Evolutionary conservation across 2,113 vertebrate genomes (phyloP), one percentile per base, ranked within the genome.

Genomic region (Taurulus bubalis): DNA sequence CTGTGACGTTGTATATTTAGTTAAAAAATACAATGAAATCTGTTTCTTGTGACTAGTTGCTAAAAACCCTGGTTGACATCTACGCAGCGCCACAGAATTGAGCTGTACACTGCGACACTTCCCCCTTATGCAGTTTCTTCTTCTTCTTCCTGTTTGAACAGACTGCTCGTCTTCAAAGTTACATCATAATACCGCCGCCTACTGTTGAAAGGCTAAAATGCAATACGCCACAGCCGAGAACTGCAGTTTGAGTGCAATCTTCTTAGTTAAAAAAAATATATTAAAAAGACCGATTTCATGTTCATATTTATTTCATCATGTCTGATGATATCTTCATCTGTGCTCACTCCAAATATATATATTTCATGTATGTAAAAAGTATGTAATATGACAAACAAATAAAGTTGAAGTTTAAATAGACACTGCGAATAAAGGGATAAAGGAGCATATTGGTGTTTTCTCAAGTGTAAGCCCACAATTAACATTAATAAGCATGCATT

Each of bases 81-180:
- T 62, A 47, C 84, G 83, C 84, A 87, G 75, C 80, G 32, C 49
- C 58, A 45, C 59, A 71, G 81, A 14, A 68, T 22, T 53, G 75
- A 74, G 34, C 26, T 5, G 26, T 71, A 79, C 87, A 90, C 93
- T 86, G 92, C 92, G 64, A 85, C 67, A 89, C 89, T 93, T 92
- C 79, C 92, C 80, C 82, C 77, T 77, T 64, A 60, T 51, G 18
- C 16, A 11, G 42, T 38, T 34, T 69, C 84, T 88, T 88, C 66
- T 89, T 89, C 66, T 60, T 82, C 75, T 51, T 9, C 24, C 11
- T 51, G 7, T 26, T 56, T 20, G 8, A 10, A n/a, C 6, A 1
- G 8, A 24, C 34, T 6, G 40, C 24, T 42, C 7, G 0, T 9
- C 16, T 26, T 14, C 65, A n/a, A 4, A 18, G 15, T 0, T 9